These are phyloP conservation scores for Erebia palarica DNA, from an alignment of 2,888 invertebrate genomes.

Conservation along the genomic window DNA sequence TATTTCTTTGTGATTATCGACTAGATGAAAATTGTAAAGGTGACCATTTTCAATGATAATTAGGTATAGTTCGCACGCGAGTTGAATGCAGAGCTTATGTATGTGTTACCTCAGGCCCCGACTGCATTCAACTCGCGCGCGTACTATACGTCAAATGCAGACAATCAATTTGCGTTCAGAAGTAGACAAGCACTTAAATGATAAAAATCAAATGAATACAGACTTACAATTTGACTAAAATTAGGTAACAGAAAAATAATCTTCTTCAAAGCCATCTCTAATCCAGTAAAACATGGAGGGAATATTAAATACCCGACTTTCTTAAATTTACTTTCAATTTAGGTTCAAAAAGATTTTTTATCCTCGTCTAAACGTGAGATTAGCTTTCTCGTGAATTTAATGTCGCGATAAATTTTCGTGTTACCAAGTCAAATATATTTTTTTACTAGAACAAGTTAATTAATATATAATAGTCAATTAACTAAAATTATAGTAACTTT, in stretches of 20 bases:
- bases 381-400: slow-evolving; percentile 1
- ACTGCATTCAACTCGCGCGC: no score
- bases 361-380: neutral
- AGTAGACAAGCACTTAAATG: no score
- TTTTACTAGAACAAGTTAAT: neutral
- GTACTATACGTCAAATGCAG: no score
- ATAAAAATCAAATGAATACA: neutral
- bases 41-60: no score
- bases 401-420: slow-evolving; percentile 1
- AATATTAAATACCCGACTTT: neutral
- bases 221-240: neutral
- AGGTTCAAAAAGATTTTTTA: neutral
- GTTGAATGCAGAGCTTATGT: no score
- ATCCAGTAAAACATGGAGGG: neutral
- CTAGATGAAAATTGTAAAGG: no score
- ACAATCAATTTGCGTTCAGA: no score
- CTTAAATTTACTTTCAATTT: slow-evolving; percentile 1
- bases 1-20: no score
- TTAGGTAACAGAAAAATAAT: neutral
- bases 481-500: no score
- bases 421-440: neutral
- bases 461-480: no score
- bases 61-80: no score
- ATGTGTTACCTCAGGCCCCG: no score
- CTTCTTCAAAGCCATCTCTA: neutral